Percentiles rank a stretch among this genome's conserved stretches.
Conservation (phyloP, 1,140 invertebrate species). For the Zeugodacus cucurbitae region DNA sequence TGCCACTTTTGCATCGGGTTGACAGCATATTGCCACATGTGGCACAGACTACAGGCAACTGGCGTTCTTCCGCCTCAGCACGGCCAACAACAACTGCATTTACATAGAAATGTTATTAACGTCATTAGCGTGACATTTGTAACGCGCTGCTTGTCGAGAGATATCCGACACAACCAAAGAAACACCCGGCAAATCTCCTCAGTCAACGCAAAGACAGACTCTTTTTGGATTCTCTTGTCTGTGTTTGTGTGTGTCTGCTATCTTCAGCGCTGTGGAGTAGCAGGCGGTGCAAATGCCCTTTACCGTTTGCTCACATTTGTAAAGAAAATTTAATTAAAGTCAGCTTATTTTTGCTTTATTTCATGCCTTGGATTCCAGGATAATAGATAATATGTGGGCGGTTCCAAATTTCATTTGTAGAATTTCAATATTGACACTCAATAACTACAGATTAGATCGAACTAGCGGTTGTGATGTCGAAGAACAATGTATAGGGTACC, state of each 20-base stretch:
- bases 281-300: not conserved
- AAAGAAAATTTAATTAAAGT: slow-evolving; percentile 14
- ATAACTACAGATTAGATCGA: too few relatives aligned
- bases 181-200: not conserved
- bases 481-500: too few relatives aligned
- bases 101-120: slow-evolving; percentile 29
- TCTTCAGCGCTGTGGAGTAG: not conserved
- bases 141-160: not conserved
- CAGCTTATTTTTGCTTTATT: too few relatives aligned
- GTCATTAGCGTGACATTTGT: slow-evolving; percentile 31
- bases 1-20: not conserved
- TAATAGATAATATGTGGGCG: too few relatives aligned
- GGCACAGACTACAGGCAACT: not conserved
- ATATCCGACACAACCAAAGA: too few relatives aligned
- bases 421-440: too few relatives aligned
- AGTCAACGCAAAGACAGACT: too few relatives aligned
- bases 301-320: not conserved
- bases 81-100: not conserved
- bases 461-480: too few relatives aligned
- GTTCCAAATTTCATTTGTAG: too few relatives aligned
- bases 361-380: too few relatives aligned
- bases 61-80: not conserved
- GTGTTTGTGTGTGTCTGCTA: too few relatives aligned
- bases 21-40: not conserved
- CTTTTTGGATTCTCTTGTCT: not conserved